Evolutionary conservation across 1,140 invertebrate species (phyloP).

Genomic region (Heliconius nattereri): DNA sequence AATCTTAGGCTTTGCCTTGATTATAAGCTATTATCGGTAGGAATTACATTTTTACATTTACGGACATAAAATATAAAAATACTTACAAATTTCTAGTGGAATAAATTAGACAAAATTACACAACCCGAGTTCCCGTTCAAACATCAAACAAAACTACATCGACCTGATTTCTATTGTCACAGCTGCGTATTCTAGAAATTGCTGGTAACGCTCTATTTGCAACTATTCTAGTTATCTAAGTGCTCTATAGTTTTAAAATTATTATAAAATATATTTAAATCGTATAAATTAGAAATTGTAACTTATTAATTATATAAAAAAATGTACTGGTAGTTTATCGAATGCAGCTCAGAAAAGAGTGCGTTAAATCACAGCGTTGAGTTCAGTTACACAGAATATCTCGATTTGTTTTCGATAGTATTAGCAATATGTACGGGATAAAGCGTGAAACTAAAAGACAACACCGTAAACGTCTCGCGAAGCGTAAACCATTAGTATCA

Average conservation of each 20-base stretch:
- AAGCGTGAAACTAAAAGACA: neutral
- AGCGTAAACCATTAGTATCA: too few species aligned
- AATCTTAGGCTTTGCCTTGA: too few species aligned
- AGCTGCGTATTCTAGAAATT: conserved; percentile 7
- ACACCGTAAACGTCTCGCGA: neutral
- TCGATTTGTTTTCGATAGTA: too few species aligned
- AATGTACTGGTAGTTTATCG: too few species aligned
- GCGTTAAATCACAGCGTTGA: too few species aligned
- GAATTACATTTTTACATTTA: neutral
- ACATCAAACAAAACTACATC: neutral
- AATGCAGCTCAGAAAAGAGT: too few species aligned
- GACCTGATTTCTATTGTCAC: conserved; percentile 15
- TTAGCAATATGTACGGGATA: neutral
- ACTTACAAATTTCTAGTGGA: neutral
- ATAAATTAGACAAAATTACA: conserved; percentile 2
- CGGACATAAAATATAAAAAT: neutral
- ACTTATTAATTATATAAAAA: too few species aligned
- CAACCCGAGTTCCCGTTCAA: neutral
- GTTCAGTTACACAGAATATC: too few species aligned
- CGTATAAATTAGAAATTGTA: too few species aligned
- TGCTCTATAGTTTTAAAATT: neutral
- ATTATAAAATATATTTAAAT: neutral
- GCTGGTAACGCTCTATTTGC: neutral
- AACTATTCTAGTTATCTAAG: neutral
- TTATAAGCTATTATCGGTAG: too few species aligned